A percentile compares a stretch with the other conserved stretches of the same genome.
These are phyloP conservation scores for Parus major DNA, from an alignment of 2,113 vertebrate genomes.

Conservation along the genomic window DNA sequence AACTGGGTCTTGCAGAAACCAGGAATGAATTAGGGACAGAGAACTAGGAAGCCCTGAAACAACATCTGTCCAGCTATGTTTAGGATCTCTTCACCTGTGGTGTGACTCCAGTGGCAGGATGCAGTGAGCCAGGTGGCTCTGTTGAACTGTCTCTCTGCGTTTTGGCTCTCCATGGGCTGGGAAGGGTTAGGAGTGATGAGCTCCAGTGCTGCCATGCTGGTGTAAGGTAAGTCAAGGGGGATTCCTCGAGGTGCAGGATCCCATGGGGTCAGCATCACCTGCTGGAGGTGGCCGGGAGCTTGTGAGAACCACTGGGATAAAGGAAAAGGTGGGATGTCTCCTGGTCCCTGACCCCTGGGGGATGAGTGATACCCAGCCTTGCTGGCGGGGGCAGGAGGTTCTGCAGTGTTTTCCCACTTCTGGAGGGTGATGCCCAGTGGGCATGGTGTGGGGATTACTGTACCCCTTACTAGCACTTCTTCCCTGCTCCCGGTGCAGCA, in stretches of 20 bases:
- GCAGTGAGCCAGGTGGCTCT: neutral
- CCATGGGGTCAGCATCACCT: neutral
- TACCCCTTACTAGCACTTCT: neutral
- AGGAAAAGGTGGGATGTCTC: neutral
- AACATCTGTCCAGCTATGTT: neutral
- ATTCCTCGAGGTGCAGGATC: neutral
- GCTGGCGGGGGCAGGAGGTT: neutral
- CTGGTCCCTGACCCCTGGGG: fast-evolving
- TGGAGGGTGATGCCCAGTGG: neutral
- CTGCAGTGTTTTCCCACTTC: neutral
- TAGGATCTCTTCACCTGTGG: neutral
- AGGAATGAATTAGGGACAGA: conserved; percentile 22
- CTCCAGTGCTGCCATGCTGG: neutral
- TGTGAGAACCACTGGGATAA: neutral
- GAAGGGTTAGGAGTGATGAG: neutral
- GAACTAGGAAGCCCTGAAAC: neutral
- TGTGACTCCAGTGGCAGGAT: neutral
- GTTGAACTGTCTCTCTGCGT: neutral
- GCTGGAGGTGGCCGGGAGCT: neutral
- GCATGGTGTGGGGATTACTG: neutral
- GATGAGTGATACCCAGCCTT: neutral
- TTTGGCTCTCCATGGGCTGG: neutral
- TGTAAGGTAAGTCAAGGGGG: neutral
- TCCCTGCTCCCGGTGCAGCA: neutral
- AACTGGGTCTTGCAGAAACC: conserved; percentile 6